Base-by-base conservation (phyloP, 2,888 invertebrate species). In the Lycophotia porphyrea region DNA sequence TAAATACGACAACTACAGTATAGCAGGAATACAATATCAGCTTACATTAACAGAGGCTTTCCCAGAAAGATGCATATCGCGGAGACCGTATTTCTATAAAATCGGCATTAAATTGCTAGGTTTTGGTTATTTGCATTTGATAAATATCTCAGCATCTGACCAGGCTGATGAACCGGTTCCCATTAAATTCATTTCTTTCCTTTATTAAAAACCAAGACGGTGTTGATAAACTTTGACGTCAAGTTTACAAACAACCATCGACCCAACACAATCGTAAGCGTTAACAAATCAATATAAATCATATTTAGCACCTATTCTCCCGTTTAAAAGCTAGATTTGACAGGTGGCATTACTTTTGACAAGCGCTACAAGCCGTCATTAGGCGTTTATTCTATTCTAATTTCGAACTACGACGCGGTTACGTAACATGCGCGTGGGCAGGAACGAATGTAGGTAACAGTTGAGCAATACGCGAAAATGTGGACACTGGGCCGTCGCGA, bases 321-420 rank as follows among this genome's bases (percentile, higher is more conserved):
- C 39, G 67, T 78, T 76, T 81, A 68, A 78, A 84, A 69, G 81
- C 69, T 83, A 55, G 69, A 83, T 86, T 85, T 90, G 90, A 88
- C 87, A 89, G 88, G 73, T 84, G 75, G 75, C 71, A 86, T 89
- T 89, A 90, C 85, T 86, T 88, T 88, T 90, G 92, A 91, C 90
- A 92, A 82, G 77, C 76, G 83, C 75, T 84, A 81, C 84, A 78
- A 83, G 82, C 74, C 84, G 87, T 90, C 89, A 90, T 90, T 90
- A 91, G 88, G 84, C 85, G 88, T 88, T 90, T 90, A 89, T 92
- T 93, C 92, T 93, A 93, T 94, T 94, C 88, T 93, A 93, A 93
- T 92, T 92, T 92, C 88, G 90, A 91, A 90, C 31, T 60, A 60
- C 60, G 60, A 60, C 63, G 81, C 84, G 84, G 89, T 93, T 93